Percentiles rank a stretch among this genome's conserved stretches.
Conservation (phyloP, 2,888 invertebrate species). For the Ophion slaviceki region DNA sequence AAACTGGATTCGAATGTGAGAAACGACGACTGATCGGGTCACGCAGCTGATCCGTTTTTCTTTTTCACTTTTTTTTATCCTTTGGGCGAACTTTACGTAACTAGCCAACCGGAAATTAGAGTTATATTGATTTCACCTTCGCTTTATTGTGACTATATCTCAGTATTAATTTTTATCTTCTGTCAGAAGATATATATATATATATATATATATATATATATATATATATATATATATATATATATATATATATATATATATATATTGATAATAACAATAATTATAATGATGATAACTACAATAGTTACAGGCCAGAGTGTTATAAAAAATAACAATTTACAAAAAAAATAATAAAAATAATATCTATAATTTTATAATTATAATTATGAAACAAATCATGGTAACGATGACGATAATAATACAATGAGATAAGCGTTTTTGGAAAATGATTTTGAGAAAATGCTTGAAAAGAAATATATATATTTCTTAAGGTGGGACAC, state of each 20-base stretch:
- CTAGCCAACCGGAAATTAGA: slow-evolving; percentile 13
- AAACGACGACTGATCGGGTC: slow-evolving; percentile 22
- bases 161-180: too few relatives aligned
- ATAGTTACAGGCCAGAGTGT: too few relatives aligned
- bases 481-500: too few relatives aligned
- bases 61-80: not conserved
- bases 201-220: not conserved
- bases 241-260: not conserved
- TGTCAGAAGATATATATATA: not conserved
- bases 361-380: too few relatives aligned
- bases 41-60: slow-evolving; percentile 1
- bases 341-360: too few relatives aligned
- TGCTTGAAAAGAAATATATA: too few relatives aligned
- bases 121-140: not conserved
- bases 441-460: too few relatives aligned
- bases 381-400: too few relatives aligned
- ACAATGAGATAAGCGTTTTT: too few relatives aligned
- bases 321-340: too few relatives aligned
- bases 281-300: not conserved
- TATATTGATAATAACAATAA: not conserved
- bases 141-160: not conserved
- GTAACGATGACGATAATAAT: too few relatives aligned
- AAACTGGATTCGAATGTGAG: slow-evolving; percentile 33
- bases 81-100: slow-evolving; percentile 1
- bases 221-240: not conserved